A percentile compares a stretch with the other conserved stretches of the same genome.
Evolutionary conservation across 2,113 vertebrate genomes (phyloP).

Genomic region (Muntiacus muntjak): DNA sequence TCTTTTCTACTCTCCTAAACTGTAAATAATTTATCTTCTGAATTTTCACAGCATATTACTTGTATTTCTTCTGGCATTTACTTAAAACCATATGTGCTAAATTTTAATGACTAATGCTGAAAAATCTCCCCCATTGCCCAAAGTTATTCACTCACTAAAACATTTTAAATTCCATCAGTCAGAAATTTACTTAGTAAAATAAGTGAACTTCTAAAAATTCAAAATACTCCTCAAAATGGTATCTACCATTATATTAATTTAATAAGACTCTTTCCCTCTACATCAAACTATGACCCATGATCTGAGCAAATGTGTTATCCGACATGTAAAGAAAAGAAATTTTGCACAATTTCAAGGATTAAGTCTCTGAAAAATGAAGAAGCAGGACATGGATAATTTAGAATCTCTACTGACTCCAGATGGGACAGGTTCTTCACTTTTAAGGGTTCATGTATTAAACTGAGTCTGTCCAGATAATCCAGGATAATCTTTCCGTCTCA

Average conservation of each 20-base stretch:
- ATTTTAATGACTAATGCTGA: slow-evolving; percentile 65
- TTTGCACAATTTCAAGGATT: background rate
- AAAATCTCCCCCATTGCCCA: slow-evolving; percentile 15
- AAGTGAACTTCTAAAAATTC: slow-evolving; percentile 29
- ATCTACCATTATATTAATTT: background rate
- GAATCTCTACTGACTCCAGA: background rate
- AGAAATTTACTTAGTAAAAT: slow-evolving; percentile 25
- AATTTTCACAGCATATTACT: slow-evolving; percentile 49
- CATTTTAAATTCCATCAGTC: slow-evolving; percentile 23
- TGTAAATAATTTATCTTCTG: slow-evolving; percentile 53
- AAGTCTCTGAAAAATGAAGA: background rate
- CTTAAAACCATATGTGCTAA: slow-evolving; percentile 63
- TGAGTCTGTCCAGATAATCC: background rate
- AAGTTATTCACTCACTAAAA: slow-evolving; percentile 46
- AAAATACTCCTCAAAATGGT: slow-evolving; percentile 27
- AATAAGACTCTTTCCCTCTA: background rate
- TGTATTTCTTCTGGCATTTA: slow-evolving; percentile 61
- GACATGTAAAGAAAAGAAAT: background rate
- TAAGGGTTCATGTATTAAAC: background rate
- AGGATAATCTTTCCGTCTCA: background rate
- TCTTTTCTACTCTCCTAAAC: slow-evolving; percentile 16
- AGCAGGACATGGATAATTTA: background rate
- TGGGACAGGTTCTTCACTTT: background rate
- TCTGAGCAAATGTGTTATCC: background rate
- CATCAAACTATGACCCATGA: background rate